Base-by-base conservation (phyloP, 2,797 vertebrate genomes). In the Anniella stebbinsi region DNA sequence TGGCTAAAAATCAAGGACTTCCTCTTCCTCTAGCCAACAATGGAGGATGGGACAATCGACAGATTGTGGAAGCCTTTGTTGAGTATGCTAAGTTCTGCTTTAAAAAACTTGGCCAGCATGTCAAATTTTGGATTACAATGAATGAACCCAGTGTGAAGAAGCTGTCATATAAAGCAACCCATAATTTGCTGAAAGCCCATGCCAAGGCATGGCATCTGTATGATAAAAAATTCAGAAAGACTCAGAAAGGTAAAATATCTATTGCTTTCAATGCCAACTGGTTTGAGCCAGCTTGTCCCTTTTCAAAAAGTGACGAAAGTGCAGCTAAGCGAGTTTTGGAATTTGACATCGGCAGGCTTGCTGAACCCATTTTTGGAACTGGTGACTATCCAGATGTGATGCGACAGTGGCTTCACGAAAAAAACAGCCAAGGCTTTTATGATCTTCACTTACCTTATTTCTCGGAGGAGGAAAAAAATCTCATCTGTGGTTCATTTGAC, bases 101-200 rank as follows among this genome's bases (percentile, higher is more conserved):
- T 95, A 95, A 93, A 69, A 98, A 97, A 60, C 97, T 99, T 1
- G 99, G 99, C 0, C 95, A 95, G n/a, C 93, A 97, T 7, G 98
- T 99, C 70, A 98, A 98, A 96, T 96, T 99, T 92, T 99, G 99
- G 99, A 98, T 99, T 96, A 99, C 99, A 0, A 94, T 99, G 95
- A 98, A 98, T 1, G 98, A 99, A 95, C 99, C 99, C 0, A 97
- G 98, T 30, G 98, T 98, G 2, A 97, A 98, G 91, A 98, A 97
- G 89, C 95, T 99, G 95, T 98, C 97, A 0, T 99, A 98, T 93
- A 94, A 96, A 0, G 98, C 98, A 2, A 98, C 97, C 0, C 99
- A 99, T 89, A 97, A 99, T 96, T 97, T 99, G 86, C 96, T 99
- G 93, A 98, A 97, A 91, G 99, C 98, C 0, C 99, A 99, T 66